phyloP scores from a whole-genome alignment of 2,113 vertebrate species.

The Sylvia atricapilla region DNA sequence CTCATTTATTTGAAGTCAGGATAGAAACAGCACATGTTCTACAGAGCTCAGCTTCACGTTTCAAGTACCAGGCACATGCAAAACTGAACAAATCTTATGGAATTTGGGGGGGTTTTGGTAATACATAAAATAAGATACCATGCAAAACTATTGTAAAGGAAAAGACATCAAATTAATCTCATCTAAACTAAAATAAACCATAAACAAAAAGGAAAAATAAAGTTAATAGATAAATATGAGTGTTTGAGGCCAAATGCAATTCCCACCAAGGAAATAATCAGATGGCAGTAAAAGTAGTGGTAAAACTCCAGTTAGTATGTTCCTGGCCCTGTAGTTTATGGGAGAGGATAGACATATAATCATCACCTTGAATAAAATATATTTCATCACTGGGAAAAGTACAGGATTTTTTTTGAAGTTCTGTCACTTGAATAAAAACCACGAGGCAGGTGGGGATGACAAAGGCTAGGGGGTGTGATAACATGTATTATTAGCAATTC shows the following conservation, averaged over 20 bases:
- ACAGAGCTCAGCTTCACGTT: background rate
- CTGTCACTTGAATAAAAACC: slow-evolving; percentile 6
- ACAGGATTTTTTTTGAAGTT: background rate
- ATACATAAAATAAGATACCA: background rate
- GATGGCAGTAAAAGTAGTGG: background rate
- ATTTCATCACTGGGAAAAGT: background rate
- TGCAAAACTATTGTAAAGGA: background rate
- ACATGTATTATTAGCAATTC: slow-evolving; percentile 38
- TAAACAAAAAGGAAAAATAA: background rate
- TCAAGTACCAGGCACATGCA: background rate
- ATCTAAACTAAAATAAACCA: background rate
- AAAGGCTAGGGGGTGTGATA: background rate
- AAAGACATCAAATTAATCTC: background rate
- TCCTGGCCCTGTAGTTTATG: background rate
- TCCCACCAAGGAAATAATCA: background rate
- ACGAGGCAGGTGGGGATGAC: background rate
- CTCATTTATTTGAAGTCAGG: slow-evolving; percentile 52
- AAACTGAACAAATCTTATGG: background rate
- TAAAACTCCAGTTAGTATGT: background rate
- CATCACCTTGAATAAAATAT: slow-evolving; percentile 3
- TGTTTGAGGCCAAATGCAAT: background rate
- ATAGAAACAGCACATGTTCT: slow-evolving; percentile 27
- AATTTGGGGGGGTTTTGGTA: background rate
- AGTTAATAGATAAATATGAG: background rate
- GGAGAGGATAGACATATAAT: background rate